Conservation (phyloP, 2,113 vertebrate species). For the Embiotoca jacksoni region DNA sequence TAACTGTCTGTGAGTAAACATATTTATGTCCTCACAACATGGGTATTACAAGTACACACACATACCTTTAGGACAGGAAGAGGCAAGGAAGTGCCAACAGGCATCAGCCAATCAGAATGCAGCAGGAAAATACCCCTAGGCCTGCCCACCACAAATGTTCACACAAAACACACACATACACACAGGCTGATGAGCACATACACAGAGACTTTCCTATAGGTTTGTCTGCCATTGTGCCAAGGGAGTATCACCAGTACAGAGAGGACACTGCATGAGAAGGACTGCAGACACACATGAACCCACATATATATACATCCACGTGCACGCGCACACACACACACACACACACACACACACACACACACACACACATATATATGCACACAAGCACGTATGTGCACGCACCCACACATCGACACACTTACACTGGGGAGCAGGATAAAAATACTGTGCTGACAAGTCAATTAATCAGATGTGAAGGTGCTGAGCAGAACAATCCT, state of each 20-base stretch:
- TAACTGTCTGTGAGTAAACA: not conserved
- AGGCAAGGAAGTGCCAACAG: conserved; percentile 50
- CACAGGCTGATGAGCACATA: not conserved
- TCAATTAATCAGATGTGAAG: conserved; percentile 91
- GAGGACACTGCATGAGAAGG: conserved; percentile 84
- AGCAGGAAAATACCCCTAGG: conserved; percentile 49
- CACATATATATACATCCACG: conserved; percentile 26
- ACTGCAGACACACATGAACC: conserved; percentile 73
- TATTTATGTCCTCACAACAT: conserved; percentile 2
- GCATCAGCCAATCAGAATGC: conserved; percentile 56
- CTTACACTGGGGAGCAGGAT: conserved; percentile 82
- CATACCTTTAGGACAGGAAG: conserved; percentile 37
- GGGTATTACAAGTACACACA: not conserved
- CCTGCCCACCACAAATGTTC: conserved; percentile 24
- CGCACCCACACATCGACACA: conserved; percentile 32
- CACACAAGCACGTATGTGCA: conserved; percentile 27
- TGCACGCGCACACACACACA: not conserved
- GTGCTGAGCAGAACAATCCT: conserved; percentile 85
- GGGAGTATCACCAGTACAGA: conserved; percentile 74
- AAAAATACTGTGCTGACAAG: conserved; percentile 91
- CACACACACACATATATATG: conserved; percentile 14
- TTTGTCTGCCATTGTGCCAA: conserved; percentile 58
- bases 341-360: conserved; percentile 26
- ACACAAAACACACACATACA: not conserved
- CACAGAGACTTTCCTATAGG: conserved; percentile 36